Percentiles rank a stretch among this genome's conserved stretches.
Conservation (phyloP, 2,113 vertebrate species). For the Colinus virginianus region DNA sequence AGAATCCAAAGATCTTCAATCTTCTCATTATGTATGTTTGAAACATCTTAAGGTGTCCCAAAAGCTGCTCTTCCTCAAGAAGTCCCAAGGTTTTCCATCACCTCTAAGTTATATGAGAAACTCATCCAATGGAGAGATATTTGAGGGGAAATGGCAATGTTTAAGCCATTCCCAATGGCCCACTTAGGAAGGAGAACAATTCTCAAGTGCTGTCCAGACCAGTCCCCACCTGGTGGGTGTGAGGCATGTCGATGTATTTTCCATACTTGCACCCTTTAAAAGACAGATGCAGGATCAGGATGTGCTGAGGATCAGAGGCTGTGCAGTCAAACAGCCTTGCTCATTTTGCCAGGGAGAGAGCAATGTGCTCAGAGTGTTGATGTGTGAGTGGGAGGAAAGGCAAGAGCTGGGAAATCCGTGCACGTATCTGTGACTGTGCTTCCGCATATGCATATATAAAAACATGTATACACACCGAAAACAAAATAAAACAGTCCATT, state of each 20-base stretch:
- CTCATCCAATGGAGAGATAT: neutral
- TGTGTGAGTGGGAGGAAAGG: neutral
- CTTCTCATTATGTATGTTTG: neutral
- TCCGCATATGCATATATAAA: neutral
- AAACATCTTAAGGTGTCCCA: neutral
- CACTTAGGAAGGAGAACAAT: neutral
- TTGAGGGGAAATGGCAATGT: neutral
- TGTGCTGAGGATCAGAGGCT: neutral
- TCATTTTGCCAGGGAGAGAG: neutral
- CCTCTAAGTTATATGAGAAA: neutral
- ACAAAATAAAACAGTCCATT: conserved; percentile 6
- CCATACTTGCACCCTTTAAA: neutral
- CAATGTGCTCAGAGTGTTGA: neutral
- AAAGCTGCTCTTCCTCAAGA: neutral
- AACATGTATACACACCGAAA: neutral
- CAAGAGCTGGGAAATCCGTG: neutral
- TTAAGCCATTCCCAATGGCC: neutral
- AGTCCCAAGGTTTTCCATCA: neutral
- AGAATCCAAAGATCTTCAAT: neutral
- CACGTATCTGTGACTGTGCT: neutral
- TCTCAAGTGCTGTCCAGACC: neutral
- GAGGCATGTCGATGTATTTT: neutral
- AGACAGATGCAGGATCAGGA: fast-evolving
- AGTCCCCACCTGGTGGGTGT: neutral
- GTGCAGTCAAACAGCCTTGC: neutral